These are phyloP conservation scores for Synanthedon vespiformis DNA, from an alignment of 2,888 invertebrate genomes.

Conservation along the genomic window DNA sequence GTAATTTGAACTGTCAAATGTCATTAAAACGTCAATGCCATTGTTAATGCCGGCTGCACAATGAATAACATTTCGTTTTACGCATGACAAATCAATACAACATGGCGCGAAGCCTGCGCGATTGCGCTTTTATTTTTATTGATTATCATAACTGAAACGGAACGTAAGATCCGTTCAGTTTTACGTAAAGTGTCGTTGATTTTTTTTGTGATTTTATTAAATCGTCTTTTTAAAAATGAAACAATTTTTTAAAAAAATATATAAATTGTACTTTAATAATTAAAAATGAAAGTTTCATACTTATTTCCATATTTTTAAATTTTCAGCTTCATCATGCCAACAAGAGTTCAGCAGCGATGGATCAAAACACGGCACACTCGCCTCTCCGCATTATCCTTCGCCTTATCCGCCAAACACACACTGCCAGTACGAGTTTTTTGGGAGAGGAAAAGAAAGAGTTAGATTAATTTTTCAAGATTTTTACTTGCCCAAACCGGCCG, in stretches of 20 bases:
- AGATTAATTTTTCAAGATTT: conserved; percentile 89
- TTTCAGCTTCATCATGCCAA: conserved; percentile 83
- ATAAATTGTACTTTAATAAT: neutral
- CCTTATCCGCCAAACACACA: conserved; percentile 83
- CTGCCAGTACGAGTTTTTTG: conserved; percentile 92
- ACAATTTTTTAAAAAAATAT: neutral
- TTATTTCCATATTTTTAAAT: conserved; percentile 15
- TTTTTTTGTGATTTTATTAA: too few species aligned
- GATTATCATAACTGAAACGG: too few species aligned
- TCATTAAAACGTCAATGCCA: too few species aligned
- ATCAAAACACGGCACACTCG: conserved; percentile 84
- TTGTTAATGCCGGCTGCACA: too few species aligned
- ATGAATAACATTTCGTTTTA: too few species aligned
- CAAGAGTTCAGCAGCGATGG: conserved; percentile 82
- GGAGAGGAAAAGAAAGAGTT: conserved; percentile 85
- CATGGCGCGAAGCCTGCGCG: too few species aligned
- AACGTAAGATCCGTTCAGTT: too few species aligned
- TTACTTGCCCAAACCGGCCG: conserved; percentile 77
- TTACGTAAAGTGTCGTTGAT: too few species aligned
- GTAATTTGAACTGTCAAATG: too few species aligned
- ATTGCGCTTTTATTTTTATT: too few species aligned
- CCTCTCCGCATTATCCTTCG: conserved; percentile 87
- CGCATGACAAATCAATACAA: too few species aligned
- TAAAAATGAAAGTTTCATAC: neutral
- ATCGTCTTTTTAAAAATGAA: too few species aligned